Base-by-base conservation (phyloP, 1,140 invertebrate genomes). In the Cydia strobilella region DNA sequence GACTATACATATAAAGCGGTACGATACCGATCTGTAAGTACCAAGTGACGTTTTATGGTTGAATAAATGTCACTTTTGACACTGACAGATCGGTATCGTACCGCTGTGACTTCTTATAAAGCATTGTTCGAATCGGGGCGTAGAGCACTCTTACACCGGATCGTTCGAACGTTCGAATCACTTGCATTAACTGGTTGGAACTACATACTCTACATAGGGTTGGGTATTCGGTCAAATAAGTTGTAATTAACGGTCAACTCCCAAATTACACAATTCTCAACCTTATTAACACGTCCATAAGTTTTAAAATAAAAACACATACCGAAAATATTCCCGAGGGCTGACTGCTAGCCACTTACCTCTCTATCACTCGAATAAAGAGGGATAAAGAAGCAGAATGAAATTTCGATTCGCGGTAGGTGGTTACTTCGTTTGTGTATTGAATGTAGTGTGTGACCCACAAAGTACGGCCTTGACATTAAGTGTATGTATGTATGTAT, bases 401-500 rank as follows among this genome's bases (percentile, higher is more conserved):
- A 13, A 13, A 45, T 45, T 45, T 45, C 31, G 31, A 31, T 39
- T 51, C 13, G 3, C 45, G 2, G 45, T 18, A 51, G 15, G 54
- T 59, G 10, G n/a, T 54, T 54, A 54, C n/a, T 54, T 7, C 51
- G 51, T 54, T 54, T 54, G 15, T 3, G 15, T 18, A 18, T 54
- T 54, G 51, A 18, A 2, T 7, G 51, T 13, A 3, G 3, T 45
- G 12, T 42, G 2, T 59, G 54, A 59, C 54, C 54, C 54, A 59
- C 20, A 59, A 59, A 59, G 54, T 59, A 59, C 54, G 54, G 54
- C 54, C 54, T 59, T 59, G 54, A 59, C 54, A 59, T 59, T 59
- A 59, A 59, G 20, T 59, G 54, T 59, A 59, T 20, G 51, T 51
- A 13, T 51, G 45, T 51, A 51, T 51, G 45, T 51, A 51, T 59